Evolutionary conservation across 2,113 vertebrate genomes (phyloP), one percentile per base, ranked within the genome.

Genomic region (Puma concolor): DNA sequence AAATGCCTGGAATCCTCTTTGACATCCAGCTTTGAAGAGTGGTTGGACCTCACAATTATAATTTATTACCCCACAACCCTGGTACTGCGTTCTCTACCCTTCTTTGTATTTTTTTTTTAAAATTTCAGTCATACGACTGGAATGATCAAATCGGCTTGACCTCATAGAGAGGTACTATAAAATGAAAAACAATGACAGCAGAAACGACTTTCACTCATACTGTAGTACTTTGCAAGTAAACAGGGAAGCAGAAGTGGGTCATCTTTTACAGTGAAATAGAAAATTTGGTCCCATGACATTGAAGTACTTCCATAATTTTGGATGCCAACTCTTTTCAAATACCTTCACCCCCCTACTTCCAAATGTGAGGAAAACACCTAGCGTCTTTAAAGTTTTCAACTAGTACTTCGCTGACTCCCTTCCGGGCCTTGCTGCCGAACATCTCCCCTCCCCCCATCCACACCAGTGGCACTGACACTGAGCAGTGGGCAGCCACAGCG

Each of bases 361-460:
- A 93, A 60, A 90, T 57, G 17, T 81, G 86, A 89, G 44, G 17
- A 87, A 93, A 91, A 82, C 1, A 6, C 4, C 10, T 66, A n/a
- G 1, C 7, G 38, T 31, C 38, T 77, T 85, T n/a, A 52, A 36
- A 69, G 33, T 2, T 71, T 57, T 91, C 15, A 64, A 8, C 10
- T 33, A 25, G 31, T 27, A 33, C 27, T 92, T 76, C 15, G n/a
- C 16, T 16, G 63, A 63, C 5, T 92, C 79, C 36, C 50, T 91
- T 48, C 74, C 2, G 36, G 33, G 25, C 16, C 44, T 96, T 48
- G 14, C 9, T 80, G 16, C 48, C 17, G 33, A 36, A 41, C 16
- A 33, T 11, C 15, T 23, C 31, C 38, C 17, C 50, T 2, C 5
- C 1, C 15, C 0, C 15, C 3, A 7, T 8, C 19, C 33, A 12